A percentile compares a stretch with the other conserved stretches of the same genome.
These are phyloP conservation scores for Ruditapes philippinarum DNA, from an alignment of 1,140 invertebrate genomes.

Conservation along the genomic window DNA sequence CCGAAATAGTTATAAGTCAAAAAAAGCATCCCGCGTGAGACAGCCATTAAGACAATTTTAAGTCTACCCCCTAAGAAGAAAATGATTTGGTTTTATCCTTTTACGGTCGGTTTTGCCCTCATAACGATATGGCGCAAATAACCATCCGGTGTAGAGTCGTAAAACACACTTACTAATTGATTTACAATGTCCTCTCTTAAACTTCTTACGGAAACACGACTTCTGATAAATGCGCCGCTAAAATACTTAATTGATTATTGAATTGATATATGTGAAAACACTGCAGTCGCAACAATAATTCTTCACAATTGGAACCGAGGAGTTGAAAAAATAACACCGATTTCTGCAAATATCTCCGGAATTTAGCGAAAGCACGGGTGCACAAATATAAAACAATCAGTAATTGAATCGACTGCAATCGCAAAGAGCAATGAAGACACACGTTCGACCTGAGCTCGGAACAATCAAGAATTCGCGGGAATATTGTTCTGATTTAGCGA, in stretches of 20 bases:
- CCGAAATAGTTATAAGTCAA: slow-evolving; percentile 13
- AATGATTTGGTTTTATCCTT: slow-evolving; percentile 3
- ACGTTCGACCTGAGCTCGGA: not conserved
- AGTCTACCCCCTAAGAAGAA: slow-evolving; percentile 8
- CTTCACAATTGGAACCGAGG: slow-evolving; percentile 11
- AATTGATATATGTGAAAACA: slow-evolving; percentile 67
- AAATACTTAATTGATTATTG: slow-evolving; percentile 54
- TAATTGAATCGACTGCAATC: not conserved
- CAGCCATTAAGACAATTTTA: slow-evolving; percentile 1
- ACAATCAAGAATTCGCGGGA: slow-evolving; percentile 26
- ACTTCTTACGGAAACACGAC: slow-evolving; percentile 23
- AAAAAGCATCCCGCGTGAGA: not conserved
- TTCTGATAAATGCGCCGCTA: slow-evolving; percentile 12
- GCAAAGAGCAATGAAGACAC: not conserved
- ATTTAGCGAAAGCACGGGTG: slow-evolving; percentile 1
- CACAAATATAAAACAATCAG: slow-evolving; percentile 35
- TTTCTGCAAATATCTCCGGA: slow-evolving; percentile 20
- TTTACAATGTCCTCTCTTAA: slow-evolving; percentile 49
- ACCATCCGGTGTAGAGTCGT: not conserved
- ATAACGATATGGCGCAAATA: not conserved
- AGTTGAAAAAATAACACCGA: not conserved
- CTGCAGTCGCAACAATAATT: slow-evolving; percentile 32
- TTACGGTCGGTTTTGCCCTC: not conserved
- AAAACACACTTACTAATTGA: slow-evolving; percentile 58
- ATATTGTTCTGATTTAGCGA: slow-evolving; percentile 20